These are phyloP conservation scores for Lucifuga dentata DNA, from an alignment of 2,113 vertebrate genomes.

Conservation along the genomic window DNA sequence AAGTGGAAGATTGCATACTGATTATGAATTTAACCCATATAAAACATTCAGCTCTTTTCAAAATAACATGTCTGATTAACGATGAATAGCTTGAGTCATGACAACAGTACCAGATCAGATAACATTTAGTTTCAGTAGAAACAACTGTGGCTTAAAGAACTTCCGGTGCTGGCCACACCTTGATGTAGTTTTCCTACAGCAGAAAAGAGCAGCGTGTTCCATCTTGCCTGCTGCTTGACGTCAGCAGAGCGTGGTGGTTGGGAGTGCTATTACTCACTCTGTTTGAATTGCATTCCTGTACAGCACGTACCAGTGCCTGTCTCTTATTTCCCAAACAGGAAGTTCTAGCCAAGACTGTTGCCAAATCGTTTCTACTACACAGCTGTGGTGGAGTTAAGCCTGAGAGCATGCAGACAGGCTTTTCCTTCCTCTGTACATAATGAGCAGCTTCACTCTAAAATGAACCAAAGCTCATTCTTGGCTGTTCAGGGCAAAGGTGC, in stretches of 20 bases:
- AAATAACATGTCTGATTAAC: neutral
- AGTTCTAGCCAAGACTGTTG: conserved; percentile 66
- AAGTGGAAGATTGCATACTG: no score
- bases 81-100: conserved; percentile 36
- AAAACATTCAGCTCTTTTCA: neutral
- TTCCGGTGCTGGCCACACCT: conserved; percentile 76
- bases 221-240: conserved; percentile 72
- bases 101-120: conserved; percentile 2
- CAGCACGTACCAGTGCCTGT: conserved; percentile 60
- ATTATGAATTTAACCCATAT: no score
- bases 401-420: conserved; percentile 37
- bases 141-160: conserved; percentile 54
- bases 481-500: neutral
- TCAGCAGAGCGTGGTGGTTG: conserved; percentile 67
- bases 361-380: conserved; percentile 66
- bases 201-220: conserved; percentile 61
- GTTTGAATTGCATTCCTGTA: conserved; percentile 75
- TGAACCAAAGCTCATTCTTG: neutral
- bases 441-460: neutral
- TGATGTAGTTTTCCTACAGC: conserved; percentile 73
- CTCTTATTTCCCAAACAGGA: conserved; percentile 72
- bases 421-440: conserved; percentile 1
- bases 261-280: conserved; percentile 82
- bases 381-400: conserved; percentile 39
- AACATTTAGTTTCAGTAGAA: conserved; percentile 29